Evolutionary conservation across 2,113 vertebrate genomes (phyloP), one percentile per base, ranked within the genome.

Genomic region (Ginglymostoma cirratum): DNA sequence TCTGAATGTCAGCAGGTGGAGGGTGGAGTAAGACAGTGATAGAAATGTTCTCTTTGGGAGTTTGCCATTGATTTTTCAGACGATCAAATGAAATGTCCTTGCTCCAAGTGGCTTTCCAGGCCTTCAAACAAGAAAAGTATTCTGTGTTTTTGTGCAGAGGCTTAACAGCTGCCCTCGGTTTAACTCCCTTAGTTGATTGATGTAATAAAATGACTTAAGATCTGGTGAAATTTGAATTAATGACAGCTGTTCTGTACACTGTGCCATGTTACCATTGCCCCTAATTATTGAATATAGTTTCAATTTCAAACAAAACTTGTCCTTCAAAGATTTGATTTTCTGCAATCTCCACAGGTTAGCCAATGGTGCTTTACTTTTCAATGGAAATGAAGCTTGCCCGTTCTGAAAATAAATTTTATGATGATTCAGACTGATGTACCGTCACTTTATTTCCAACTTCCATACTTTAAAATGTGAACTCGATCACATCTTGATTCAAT

Each of bases 181-280:
- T 95, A 45, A 95, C 45, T 95, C 67, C 94, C 94, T 52, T 72
- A 52, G 94, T 72, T 95, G 38, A 70, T 52, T 76, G 94, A 48
- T 30, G 42, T 48, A 72, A 95, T 70, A 70, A 95, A 95, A 95
- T 95, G 42, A 95, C 45, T 95, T 70, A 72, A 17, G 38, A 94
- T 94, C 24, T 95, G 48, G 67, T 95, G 42, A 70, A 72, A 72
- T 70, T 94, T 95, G 69, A 95, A 72, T 72, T 95, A 52, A 95
- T 72, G 67, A 95, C 94, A 95, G 67, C 94, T 94, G 92, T 94
- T 94, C 52, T 17, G 38, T 45, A 45, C 21, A 70, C 92, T 42
- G 38, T 94, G 34, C 19, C 10, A 45, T 94, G 3, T 38, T 14
- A 94, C n/a, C 38, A 67, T 93, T n/a, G 34, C 92, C 42, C n/a